Base-by-base conservation (phyloP, 2,888 invertebrate species). In the Calephelis perditalis region DNA sequence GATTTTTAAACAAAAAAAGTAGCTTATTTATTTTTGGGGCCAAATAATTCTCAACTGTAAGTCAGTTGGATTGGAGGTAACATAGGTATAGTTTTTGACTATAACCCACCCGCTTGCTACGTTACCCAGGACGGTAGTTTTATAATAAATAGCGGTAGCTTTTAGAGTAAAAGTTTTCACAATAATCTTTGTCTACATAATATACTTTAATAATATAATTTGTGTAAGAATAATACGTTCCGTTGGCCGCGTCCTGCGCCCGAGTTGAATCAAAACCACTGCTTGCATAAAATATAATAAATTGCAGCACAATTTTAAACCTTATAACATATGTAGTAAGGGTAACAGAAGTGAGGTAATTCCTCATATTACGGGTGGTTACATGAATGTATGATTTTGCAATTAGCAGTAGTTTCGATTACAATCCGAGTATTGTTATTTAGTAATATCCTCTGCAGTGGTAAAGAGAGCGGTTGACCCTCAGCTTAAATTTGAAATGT, bases 401-500 rank as follows among this genome's bases (percentile, higher is more conserved):
- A 63, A 62, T 57, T 54, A 57, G 47, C 55, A 43, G 37, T 57
- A 52, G 67, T 70, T 68, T 71, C 70, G 67, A 69, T 74, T 73
- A 72, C 74, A 69, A 68, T 69, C 67, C 65, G 35, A 52, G 66
- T 69, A 71, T 69, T 63, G 69, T 65, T 69, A 69, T 75, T 73
- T 72, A 63, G 73, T 71, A 75, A 75, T 71, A 71, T 72, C 72
- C 73, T 69, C 64, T 62, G 59, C 63, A 63, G 62, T 54, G 26
- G 58, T 26, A 63, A 64, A 64, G 68, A 66, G 64, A 67, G 56
- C 44, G 58, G 62, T 12, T 47, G 59, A 64, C 64, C 60, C 62
- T 62, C 62, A 37, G 9, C 26, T 11, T 1, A 35, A 15, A 26
- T 52, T 11, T 26, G 52, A 52, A 8, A 26, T 35, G 52, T 52